phyloP scores from a whole-genome alignment of 2,113 vertebrate genomes.

The Rhizomys pruinosus region DNA sequence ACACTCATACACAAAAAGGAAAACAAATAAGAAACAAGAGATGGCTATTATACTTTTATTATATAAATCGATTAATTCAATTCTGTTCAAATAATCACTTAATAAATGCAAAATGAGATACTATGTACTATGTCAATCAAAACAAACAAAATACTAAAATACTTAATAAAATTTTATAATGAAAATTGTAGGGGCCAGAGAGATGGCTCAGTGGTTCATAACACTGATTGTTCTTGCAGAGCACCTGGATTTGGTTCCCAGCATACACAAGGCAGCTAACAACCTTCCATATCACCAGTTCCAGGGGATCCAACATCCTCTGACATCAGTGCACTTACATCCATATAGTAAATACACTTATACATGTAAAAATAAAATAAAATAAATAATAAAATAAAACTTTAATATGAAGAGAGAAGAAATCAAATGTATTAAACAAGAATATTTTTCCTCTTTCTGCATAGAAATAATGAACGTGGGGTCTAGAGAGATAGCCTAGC shows the following conservation, averaged over 20 bases:
- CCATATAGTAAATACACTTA: no score
- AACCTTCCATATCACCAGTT: no score
- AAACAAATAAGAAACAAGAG: background rate
- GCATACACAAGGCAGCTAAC: no score
- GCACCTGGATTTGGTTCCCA: no score
- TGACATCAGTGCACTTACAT: no score
- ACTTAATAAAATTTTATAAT: background rate
- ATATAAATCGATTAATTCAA: background rate
- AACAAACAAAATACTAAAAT: constrained; percentile 8
- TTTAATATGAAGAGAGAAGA: background rate
- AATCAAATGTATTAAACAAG: background rate
- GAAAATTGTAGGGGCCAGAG: no score
- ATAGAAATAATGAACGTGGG: constrained; percentile 12
- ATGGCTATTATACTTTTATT: background rate
- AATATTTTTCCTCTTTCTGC: background rate
- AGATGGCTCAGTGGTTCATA: no score
- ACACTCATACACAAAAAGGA: no score
- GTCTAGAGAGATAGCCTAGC: no score
- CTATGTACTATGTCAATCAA: background rate
- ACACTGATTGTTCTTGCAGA: no score
- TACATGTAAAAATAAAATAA: no score
- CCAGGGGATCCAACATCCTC: no score
- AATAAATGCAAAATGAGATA: constrained; percentile 5
- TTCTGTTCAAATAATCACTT: background rate
- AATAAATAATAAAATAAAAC: background rate